Evolutionary conservation across 92 coral and sea anemone genomes (phyloP), one percentile per base, ranked within the genome.

Genomic region (Umimayanthus kanabou): DNA sequence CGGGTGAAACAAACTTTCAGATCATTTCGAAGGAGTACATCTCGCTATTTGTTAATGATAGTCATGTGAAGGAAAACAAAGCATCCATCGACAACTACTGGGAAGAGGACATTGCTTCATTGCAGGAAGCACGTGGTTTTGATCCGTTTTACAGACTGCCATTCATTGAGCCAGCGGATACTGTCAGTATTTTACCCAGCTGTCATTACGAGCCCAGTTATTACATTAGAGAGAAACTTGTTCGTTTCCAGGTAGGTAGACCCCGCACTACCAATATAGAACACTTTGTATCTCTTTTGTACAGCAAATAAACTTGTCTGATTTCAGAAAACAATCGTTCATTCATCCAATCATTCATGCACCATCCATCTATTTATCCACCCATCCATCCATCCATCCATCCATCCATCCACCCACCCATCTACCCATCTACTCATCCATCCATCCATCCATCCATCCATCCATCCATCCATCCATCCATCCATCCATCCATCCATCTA

Each of bases 161-260:
- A 7, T 90, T 88, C 13, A 81, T 95, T 88, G 84, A 89, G 13
- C 79, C 77, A 58, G 71, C 84, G 22, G 91, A 88, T 29, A 39
- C 86, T 23, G 88, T 73, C 11, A 82, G 82, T 0, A 84, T 93
- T 6, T 84, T 97, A 69, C 90, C 93, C 16, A 81, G 75, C 29
- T 97, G 99, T 61, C 89, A 69, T 40, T 97, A 97, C 83, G 90
- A 94, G 84, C 99, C 99, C 70, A 95, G 98, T 81, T 97, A 97
- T 80, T 85, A 90, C 49, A 90, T 95, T 49, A 89, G 80, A 42
- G 85, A 86, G 71, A 80, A 93, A 33, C 87, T 95, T 58, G 91
- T 93, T 69, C 90, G 98, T 86, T 95, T 91, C 80, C 94, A 93
- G 98, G 98, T 93, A 64, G 67, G 94, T 25, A 61, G 55, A 64